Conservation (phyloP, 1,140 invertebrate genomes). For the Nymphalis io region DNA sequence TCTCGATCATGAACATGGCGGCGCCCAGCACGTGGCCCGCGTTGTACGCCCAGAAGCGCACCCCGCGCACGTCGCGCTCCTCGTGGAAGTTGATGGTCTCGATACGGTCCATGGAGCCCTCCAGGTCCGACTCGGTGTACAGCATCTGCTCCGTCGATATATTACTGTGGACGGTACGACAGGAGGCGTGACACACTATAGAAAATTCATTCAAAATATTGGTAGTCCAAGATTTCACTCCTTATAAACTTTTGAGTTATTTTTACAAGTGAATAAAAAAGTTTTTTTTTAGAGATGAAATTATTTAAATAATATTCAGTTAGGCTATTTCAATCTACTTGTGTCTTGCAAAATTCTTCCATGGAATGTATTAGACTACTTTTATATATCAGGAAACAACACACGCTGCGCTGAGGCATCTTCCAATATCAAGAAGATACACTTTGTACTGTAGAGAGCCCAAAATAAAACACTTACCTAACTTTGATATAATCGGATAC, state of each 20-base stretch:
- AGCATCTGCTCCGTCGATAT: constrained; percentile 98
- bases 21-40: constrained; percentile 99
- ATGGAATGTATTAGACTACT: too few relatives aligned
- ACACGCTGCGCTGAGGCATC: too few relatives aligned
- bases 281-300: too few relatives aligned
- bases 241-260: too few relatives aligned
- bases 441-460: too few relatives aligned
- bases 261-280: too few relatives aligned
- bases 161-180: constrained; percentile 84
- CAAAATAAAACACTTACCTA: constrained; percentile 81
- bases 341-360: too few relatives aligned
- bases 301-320: too few relatives aligned
- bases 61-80: constrained; percentile 98
- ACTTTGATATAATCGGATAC: constrained; percentile 99
- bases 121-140: constrained; percentile 98
- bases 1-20: constrained; percentile 99
- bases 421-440: too few relatives aligned
- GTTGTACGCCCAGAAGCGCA: constrained; percentile 99
- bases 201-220: neutral
- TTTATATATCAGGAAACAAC: too few relatives aligned
- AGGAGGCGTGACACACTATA: neutral
- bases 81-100: constrained; percentile 99
- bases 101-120: constrained; percentile 99
- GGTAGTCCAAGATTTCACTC: too few relatives aligned
- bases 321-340: too few relatives aligned